These are phyloP conservation scores for Solen grandis DNA, from an alignment of 1,140 invertebrate species.

Conservation along the genomic window DNA sequence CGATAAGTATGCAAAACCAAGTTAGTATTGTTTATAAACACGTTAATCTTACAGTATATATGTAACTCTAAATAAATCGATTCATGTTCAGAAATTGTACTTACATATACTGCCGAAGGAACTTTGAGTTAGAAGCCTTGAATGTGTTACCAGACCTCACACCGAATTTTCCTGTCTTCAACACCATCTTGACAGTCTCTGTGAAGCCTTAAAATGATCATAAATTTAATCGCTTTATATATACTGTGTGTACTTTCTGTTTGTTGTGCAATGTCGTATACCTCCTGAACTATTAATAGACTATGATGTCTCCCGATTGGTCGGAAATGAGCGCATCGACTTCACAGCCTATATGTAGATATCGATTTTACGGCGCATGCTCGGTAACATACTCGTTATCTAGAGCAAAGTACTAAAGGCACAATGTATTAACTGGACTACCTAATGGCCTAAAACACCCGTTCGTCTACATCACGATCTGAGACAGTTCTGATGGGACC, in stretches of 20 bases:
- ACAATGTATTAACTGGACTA: too few relatives aligned
- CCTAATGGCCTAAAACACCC: too few relatives aligned
- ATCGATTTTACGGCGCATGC: too few relatives aligned
- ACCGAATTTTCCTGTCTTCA: conserved; percentile 48
- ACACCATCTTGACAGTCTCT: conserved; percentile 26
- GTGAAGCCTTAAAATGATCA: background rate
- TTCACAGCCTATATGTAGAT: too few relatives aligned
- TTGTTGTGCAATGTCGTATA: conserved; percentile 54
- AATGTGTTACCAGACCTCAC: conserved; percentile 41
- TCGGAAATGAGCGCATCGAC: too few relatives aligned
- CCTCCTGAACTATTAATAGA: too few relatives aligned
- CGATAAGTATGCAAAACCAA: background rate
- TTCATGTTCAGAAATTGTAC: background rate
- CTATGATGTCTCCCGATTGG: too few relatives aligned
- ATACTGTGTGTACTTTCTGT: conserved; percentile 25
- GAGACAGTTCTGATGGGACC: too few relatives aligned
- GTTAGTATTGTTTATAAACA: too few relatives aligned
- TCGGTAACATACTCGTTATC: too few relatives aligned
- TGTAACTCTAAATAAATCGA: background rate
- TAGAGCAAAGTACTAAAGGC: too few relatives aligned
- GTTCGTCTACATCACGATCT: too few relatives aligned
- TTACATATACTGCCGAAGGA: conserved; percentile 40
- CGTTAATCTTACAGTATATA: background rate
- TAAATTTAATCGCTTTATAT: background rate
- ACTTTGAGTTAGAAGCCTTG: conserved; percentile 26